phyloP scores from a whole-genome alignment of 2,888 invertebrate species.

The Sinodicranocentrus sp. region DNA sequence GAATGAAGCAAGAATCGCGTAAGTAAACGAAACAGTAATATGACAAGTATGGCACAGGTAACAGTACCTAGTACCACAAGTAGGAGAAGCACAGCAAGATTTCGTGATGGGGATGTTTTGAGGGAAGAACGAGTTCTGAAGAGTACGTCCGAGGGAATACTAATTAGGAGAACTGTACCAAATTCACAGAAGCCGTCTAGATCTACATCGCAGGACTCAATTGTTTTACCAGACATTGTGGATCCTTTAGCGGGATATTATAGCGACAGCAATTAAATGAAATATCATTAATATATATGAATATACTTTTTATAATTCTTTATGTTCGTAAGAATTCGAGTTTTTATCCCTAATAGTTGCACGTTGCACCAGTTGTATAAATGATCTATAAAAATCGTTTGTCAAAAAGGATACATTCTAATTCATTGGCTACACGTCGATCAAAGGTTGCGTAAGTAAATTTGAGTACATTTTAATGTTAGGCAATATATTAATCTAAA shows the following conservation, averaged over 20 bases:
- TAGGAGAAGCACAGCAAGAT: constrained; percentile 41
- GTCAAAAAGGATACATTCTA: too few species aligned
- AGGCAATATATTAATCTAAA: too few species aligned
- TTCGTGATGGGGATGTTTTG: constrained; percentile 36
- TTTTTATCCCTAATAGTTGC: too few species aligned
- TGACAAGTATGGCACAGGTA: constrained; percentile 62
- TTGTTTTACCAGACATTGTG: constrained; percentile 59
- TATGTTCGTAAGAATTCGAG: too few species aligned
- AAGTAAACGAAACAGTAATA: constrained; percentile 46
- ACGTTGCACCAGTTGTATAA: too few species aligned
- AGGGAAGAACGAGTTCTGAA: constrained; percentile 42
- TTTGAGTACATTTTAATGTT: too few species aligned
- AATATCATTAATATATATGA: too few species aligned
- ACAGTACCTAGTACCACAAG: constrained; percentile 45
- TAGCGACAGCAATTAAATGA: constrained; percentile 59
- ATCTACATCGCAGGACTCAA: constrained; percentile 50
- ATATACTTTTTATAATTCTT: too few species aligned
- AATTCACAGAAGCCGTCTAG: neutral
- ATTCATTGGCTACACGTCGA: too few species aligned
- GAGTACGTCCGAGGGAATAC: constrained; percentile 32
- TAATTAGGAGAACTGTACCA: constrained; percentile 9
- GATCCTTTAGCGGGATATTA: constrained; percentile 67
- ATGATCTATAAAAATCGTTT: too few species aligned
- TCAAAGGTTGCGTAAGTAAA: too few species aligned
- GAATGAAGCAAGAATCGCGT: constrained; percentile 22